Evolutionary conservation across 2,888 invertebrate genomes (phyloP).

Genomic region (Nebria salina): DNA sequence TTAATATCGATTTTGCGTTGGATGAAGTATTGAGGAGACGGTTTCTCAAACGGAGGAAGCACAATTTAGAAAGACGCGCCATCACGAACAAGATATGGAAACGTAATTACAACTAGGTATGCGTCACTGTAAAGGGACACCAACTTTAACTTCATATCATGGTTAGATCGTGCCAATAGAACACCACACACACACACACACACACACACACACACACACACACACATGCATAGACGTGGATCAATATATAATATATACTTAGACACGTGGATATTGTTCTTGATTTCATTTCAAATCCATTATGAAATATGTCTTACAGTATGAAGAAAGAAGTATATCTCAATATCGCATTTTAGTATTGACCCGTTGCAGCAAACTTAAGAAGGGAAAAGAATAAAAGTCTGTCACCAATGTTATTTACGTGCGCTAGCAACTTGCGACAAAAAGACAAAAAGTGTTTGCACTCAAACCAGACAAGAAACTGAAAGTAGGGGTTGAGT

Average conservation of each 20-base stretch:
- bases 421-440: neutral
- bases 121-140: neutral
- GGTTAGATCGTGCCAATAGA: neutral
- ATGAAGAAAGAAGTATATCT: neutral
- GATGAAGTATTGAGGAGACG: slow-evolving; percentile 19
- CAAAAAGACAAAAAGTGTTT: neutral
- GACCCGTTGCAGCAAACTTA: neutral
- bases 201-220: too few species aligned
- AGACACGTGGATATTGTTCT: too few species aligned
- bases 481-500: neutral
- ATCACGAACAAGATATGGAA: slow-evolving; percentile 25
- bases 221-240: too few species aligned
- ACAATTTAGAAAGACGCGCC: neutral
- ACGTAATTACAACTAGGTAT: slow-evolving; percentile 20
- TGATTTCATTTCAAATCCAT: too few species aligned
- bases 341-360: neutral
- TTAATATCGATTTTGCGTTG: slow-evolving; percentile 29
- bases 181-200: too few species aligned
- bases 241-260: too few species aligned
- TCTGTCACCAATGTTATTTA: neutral
- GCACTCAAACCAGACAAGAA: neutral
- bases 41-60: neutral
- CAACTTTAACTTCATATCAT: neutral
- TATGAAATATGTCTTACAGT: too few species aligned
- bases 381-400: neutral